A percentile compares a stretch with the other conserved stretches of the same genome.
These are phyloP conservation scores for Parnassius smintheus DNA, from an alignment of 2,888 invertebrate species.

Conservation along the genomic window DNA sequence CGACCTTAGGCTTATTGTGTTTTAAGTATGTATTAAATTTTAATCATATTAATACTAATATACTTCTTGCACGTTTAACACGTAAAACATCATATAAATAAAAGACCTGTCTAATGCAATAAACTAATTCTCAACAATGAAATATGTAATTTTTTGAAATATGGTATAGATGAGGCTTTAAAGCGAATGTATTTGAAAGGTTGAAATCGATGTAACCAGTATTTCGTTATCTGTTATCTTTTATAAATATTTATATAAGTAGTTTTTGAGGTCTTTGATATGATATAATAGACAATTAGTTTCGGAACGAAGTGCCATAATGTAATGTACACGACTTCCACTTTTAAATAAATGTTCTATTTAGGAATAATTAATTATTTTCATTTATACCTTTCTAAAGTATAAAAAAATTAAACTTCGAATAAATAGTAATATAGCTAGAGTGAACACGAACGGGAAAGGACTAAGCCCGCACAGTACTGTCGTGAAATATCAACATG, in stretches of 20 bases:
- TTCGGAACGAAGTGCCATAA: conserved; percentile 70
- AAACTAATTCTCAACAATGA: too few relatives aligned
- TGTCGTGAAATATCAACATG: too few relatives aligned
- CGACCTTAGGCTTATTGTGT: not conserved
- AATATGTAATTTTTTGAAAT: too few relatives aligned
- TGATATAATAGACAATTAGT: conserved; percentile 31
- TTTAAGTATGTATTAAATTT: not conserved
- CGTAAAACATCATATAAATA: too few relatives aligned
- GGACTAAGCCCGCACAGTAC: too few relatives aligned
- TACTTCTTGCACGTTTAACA: too few relatives aligned
- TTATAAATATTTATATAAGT: conserved; percentile 38
- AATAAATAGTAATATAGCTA: too few relatives aligned
- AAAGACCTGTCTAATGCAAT: too few relatives aligned
- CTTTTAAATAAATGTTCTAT: conserved; percentile 26
- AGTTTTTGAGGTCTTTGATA: conserved; percentile 28
- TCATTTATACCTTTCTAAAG: too few relatives aligned
- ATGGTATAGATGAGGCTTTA: not conserved
- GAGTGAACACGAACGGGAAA: too few relatives aligned
- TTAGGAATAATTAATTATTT: not conserved
- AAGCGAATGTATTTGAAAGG: conserved; percentile 4
- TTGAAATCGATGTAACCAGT: conserved; percentile 55
- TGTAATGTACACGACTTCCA: conserved; percentile 57
- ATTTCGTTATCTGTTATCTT: conserved; percentile 50
- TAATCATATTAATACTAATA: too few relatives aligned
- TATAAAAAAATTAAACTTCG: too few relatives aligned